Evolutionary conservation across 2,797 vertebrate genomes (phyloP).

Genomic region (Sebastes hopkinsi): DNA sequence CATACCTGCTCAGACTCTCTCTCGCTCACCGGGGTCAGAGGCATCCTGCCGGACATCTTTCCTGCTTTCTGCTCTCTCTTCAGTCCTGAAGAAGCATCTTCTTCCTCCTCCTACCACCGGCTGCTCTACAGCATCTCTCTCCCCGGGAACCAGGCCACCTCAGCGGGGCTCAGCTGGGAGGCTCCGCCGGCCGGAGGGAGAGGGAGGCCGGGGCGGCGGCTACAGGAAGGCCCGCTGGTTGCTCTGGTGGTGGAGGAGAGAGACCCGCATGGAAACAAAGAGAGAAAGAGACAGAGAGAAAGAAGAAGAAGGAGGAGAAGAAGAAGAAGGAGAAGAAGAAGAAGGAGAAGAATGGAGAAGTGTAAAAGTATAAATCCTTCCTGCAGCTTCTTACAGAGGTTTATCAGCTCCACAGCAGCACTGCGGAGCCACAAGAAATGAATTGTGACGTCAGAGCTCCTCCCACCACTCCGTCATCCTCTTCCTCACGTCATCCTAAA

Average conservation of each 20-base stretch:
- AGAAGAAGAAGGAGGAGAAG: fast-evolving
- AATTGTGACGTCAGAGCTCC: conserved; percentile 38
- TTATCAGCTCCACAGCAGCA: conserved; percentile 30
- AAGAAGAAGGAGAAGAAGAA: background rate
- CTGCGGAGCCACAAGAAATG: conserved; percentile 12
- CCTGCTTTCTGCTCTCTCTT: conserved; percentile 5
- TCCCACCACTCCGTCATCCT: conserved; percentile 9
- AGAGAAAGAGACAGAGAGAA: background rate
- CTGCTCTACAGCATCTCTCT: conserved; percentile 34
- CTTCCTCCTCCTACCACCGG: conserved; percentile 6
- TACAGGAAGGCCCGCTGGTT: conserved; percentile 30
- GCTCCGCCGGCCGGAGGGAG: conserved; percentile 28
- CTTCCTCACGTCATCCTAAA: conserved; percentile 27
- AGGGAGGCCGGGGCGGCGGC: conserved; percentile 48
- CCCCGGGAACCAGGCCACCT: conserved; percentile 25
- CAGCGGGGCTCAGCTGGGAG: conserved; percentile 31
- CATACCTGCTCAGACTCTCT: conserved; percentile 78
- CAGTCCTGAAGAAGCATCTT: conserved; percentile 37
- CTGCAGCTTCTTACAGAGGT: conserved; percentile 3
- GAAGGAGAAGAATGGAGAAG: background rate
- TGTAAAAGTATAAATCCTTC: background rate
- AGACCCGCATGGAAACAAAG: conserved; percentile 25
- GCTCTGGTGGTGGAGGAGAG: background rate
- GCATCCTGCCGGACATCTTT: conserved; percentile 88
- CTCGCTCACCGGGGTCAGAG: conserved; percentile 90